Evolutionary conservation across 2,797 vertebrate species (phyloP).

Genomic region (Potorous gilbertii): DNA sequence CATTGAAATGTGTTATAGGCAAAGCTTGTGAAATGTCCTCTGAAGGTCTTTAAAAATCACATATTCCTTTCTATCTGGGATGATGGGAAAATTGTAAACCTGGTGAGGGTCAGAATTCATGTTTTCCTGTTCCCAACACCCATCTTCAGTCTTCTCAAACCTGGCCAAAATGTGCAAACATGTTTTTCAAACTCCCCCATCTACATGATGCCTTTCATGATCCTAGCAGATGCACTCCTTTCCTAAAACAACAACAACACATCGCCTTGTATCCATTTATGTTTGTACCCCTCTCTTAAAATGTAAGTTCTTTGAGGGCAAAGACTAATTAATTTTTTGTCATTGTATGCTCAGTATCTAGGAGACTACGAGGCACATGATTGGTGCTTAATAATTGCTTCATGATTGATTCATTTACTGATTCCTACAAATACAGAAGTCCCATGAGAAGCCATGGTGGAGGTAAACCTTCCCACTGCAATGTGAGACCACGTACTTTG

Average conservation of each 20-base stretch:
- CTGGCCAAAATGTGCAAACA: not conserved
- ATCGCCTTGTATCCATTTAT: too few relatives aligned
- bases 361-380: not conserved
- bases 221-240: not conserved
- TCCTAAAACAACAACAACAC: too few relatives aligned
- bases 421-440: not conserved
- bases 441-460: not conserved
- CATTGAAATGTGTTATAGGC: not conserved
- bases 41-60: not conserved
- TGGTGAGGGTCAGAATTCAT: not conserved
- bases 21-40: conserved; percentile 24
- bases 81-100: not conserved
- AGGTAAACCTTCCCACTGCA: not conserved
- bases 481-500: not conserved
- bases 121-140: not conserved
- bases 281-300: not conserved
- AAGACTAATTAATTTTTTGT: not conserved
- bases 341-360: not conserved
- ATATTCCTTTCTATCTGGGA: not conserved
- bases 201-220: not conserved
- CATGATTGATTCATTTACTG: not conserved
- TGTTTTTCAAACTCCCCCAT: not conserved
- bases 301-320: not conserved
- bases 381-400: not conserved
- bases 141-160: not conserved